Evolutionary conservation across 1,140 invertebrate genomes (phyloP), one percentile per base, ranked within the genome.

Genomic region (Trichonephila inaurata): DNA sequence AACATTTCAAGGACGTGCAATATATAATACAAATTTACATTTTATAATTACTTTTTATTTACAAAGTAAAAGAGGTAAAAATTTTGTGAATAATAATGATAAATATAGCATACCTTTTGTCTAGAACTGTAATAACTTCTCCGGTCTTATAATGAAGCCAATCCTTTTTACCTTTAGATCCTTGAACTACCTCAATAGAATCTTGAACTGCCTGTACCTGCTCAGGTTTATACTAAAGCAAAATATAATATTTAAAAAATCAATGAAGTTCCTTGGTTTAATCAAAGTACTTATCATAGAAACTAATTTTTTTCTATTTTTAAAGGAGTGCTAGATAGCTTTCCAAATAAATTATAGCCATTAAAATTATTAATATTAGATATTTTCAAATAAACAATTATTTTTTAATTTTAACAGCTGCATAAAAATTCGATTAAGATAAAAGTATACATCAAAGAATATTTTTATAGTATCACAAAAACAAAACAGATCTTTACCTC

Each of bases 41-140:
- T 12, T 51, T 51, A 51, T 51, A 1, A 6, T 8, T 51, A 51
- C 8, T 51, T 8, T 51, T 51, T 51, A 51, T 51, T 12, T 5
- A 51, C 7, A 51, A 12, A 51, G 51, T 51, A 51, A 12, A 24
- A 24, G n/a, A 28, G 62, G 7, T 24, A 24, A 69, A 24, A 69
- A 24, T 24, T 69, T 24, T 18, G 40, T 40, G 28, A 77, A 28
- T 44, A 62, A 7, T 18, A 33, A n/a, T 24, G 83, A 40, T 87
- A 72, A 77, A 19, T 62, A 33, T 40, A 95, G 69, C 96, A 96
- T 96, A 98, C 97, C 97, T 97, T 96, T 99, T 99, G 95, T 99
- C 98, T 3, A 99, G 95, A 6, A 99, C 98, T 8, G 98, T 98
- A 87, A 99, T 98, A 81, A 99, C 97, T 96, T 99, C 98, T 12